Percentiles rank a stretch among this genome's conserved stretches.
phyloP scores from a whole-genome alignment of 2,888 invertebrate species.

The Tethea ocularis region DNA sequence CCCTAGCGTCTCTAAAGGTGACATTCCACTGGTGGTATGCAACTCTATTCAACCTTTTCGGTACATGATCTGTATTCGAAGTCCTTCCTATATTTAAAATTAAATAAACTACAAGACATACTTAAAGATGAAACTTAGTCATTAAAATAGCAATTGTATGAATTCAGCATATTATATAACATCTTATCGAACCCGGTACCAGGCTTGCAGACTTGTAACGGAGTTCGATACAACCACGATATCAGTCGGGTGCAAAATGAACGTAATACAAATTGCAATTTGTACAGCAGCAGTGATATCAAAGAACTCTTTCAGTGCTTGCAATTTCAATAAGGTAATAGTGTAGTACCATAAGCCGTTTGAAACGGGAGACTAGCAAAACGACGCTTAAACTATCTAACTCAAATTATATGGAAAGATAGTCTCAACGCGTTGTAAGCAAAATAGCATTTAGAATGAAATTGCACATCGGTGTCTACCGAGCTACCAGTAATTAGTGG shows the following conservation, averaged over 20 bases:
- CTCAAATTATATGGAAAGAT: slow-evolving; percentile 11
- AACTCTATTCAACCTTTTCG: too few species aligned
- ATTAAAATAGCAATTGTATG: too few species aligned
- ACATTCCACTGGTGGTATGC: too few species aligned
- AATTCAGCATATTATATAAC: not conserved
- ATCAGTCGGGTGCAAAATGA: slow-evolving; percentile 8
- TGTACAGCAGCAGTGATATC: slow-evolving; percentile 12
- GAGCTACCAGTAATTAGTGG: not conserved
- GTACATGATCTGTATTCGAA: too few species aligned
- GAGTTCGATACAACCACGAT: slow-evolving; percentile 2
- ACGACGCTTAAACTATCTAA: slow-evolving; percentile 7
- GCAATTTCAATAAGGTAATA: slow-evolving; percentile 43
- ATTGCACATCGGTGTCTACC: not conserved
- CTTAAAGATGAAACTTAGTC: too few species aligned
- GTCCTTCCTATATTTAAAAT: too few species aligned
- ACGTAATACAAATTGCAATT: slow-evolving; percentile 21
- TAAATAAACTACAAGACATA: too few species aligned
- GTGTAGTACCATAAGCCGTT: slow-evolving; percentile 16
- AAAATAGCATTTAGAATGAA: slow-evolving; percentile 2
- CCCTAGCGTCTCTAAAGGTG: too few species aligned
- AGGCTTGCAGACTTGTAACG: not conserved
- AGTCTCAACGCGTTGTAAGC: slow-evolving; percentile 2
- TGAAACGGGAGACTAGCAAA: slow-evolving; percentile 4
- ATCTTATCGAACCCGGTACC: not conserved
- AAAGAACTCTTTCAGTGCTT: slow-evolving; percentile 33